Conservation (phyloP, 2,113 vertebrate species). For the Cnemophilus loriae region DNA sequence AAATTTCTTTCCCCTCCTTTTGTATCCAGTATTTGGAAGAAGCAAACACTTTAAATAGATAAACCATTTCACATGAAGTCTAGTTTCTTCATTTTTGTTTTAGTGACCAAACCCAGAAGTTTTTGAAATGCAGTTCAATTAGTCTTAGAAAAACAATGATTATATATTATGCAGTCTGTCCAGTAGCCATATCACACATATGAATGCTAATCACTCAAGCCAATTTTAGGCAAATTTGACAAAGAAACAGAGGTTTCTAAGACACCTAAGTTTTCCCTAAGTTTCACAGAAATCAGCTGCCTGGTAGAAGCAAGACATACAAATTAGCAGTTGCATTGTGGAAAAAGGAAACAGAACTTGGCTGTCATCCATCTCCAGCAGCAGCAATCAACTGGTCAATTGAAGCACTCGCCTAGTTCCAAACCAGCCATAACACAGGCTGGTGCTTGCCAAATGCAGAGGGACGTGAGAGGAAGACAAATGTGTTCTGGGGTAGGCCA, state of each 20-base stretch:
- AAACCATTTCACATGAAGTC: not conserved
- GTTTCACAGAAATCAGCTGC: not conserved
- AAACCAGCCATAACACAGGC: conserved; percentile 41
- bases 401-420: not conserved
- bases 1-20: not conserved
- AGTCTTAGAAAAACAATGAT: not conserved
- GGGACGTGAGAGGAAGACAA: not conserved
- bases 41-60: not conserved
- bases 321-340: conserved; percentile 23
- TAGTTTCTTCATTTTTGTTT: not conserved
- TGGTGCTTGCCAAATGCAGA: conserved; percentile 2
- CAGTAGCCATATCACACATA: not conserved
- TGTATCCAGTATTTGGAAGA: not conserved
- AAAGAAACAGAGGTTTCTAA: conserved; percentile 15
- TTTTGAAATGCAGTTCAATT: not conserved
- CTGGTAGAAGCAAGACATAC: not conserved
- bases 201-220: not conserved
- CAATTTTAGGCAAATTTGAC: conserved; percentile 6
- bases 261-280: not conserved
- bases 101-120: not conserved
- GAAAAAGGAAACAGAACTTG: conserved; percentile 31
- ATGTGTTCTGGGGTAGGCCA: not conserved
- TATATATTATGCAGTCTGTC: not conserved
- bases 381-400: conserved; percentile 41
- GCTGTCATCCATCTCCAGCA: conserved; percentile 5